Conservation (phyloP, 2,888 invertebrate species). For the Spodoptera picta region DNA sequence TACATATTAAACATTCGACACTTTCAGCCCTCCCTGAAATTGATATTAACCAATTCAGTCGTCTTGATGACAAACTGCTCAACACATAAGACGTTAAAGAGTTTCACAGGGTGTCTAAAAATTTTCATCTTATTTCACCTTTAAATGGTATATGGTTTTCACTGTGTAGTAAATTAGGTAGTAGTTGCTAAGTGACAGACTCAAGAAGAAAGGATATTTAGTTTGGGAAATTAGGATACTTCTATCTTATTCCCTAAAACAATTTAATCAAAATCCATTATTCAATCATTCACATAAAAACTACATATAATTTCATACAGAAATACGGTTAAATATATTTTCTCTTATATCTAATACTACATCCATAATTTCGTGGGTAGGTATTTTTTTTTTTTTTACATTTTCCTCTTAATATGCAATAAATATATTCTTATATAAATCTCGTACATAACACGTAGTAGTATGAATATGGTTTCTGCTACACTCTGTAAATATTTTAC, state of each 20-base stretch:
- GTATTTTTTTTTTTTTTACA: conserved; percentile 82
- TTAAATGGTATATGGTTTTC: too few species aligned
- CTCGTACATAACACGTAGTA: conserved; percentile 75
- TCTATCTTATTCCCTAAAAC: conserved; percentile 81
- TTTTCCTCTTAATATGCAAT: conserved; percentile 84
- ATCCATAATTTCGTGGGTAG: conserved; percentile 81
- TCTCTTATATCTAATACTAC: conserved; percentile 85
- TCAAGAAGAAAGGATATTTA: conserved; percentile 26
- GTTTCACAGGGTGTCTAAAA: too few species aligned
- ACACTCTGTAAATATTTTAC: conserved; percentile 78
- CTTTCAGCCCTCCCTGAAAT: too few species aligned
- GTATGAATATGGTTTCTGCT: conserved; percentile 69
- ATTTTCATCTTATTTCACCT: too few species aligned
- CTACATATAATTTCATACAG: conserved; percentile 89
- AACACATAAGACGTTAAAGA: too few species aligned
- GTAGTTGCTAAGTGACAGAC: not conserved
- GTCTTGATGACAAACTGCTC: too few species aligned
- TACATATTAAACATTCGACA: too few species aligned
- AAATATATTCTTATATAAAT: conserved; percentile 83
- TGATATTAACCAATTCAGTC: too few species aligned
- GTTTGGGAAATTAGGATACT: conserved; percentile 69
- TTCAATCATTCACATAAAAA: conserved; percentile 87
- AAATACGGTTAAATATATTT: conserved; percentile 89
- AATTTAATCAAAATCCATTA: conserved; percentile 87
- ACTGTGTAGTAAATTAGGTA: too few species aligned